Percentiles rank a stretch among this genome's conserved stretches.
phyloP scores from a whole-genome alignment of 2,888 invertebrate species.

The Allophyes oxyacanthae region DNA sequence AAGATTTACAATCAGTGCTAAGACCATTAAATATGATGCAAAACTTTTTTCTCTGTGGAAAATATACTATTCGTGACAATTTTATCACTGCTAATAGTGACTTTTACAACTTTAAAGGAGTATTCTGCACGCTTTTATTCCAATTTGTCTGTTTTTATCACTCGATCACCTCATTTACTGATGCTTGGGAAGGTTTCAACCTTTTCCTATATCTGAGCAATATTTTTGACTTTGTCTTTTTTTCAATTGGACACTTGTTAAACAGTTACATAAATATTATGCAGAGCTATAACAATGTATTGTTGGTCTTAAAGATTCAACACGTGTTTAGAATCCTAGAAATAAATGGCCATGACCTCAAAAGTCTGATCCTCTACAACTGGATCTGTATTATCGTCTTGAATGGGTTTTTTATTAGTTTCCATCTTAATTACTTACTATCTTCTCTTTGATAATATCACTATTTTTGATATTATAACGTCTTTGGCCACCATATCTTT shows the following conservation, averaged over 20 bases:
- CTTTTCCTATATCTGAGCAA: background rate
- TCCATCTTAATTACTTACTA: background rate
- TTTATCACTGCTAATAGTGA: conserved; percentile 12
- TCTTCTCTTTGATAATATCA: background rate
- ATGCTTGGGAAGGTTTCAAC: background rate
- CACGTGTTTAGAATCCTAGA: conserved; percentile 6
- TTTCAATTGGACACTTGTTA: background rate
- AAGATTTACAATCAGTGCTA: conserved; percentile 19
- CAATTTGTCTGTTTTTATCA: background rate
- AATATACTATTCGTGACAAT: conserved; percentile 19
- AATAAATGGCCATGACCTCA: background rate
- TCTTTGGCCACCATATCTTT: background rate
- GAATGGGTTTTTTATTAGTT: background rate
- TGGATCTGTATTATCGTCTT: conserved; percentile 1
- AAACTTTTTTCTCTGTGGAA: conserved; percentile 10
- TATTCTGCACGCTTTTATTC: background rate
- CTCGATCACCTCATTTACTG: background rate
- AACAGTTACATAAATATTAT: conserved; percentile 5
- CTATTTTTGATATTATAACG: background rate
- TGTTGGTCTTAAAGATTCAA: conserved; percentile 8
- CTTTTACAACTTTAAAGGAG: conserved; percentile 1
- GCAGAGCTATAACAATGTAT: conserved; percentile 7
- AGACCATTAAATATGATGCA: conserved; percentile 26
- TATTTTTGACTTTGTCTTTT: background rate
- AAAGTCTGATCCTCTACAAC: background rate